A percentile compares a stretch with the other conserved stretches of the same genome.
phyloP scores from a whole-genome alignment of 2,797 vertebrate genomes.

The Passerculus sandwichensis region DNA sequence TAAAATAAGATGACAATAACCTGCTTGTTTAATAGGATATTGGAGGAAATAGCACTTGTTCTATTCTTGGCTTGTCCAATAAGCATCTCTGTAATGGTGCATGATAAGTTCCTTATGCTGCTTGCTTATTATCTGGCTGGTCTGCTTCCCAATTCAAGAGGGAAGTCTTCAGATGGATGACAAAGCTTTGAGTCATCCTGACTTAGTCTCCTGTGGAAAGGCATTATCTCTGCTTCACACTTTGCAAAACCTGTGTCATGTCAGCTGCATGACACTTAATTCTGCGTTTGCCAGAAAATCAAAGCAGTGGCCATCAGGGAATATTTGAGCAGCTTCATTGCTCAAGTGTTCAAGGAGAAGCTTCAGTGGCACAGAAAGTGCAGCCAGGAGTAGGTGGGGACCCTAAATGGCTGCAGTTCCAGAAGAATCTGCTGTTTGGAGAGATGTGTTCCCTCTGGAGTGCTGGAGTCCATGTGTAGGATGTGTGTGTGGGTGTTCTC shows the following conservation, averaged over 20 bases:
- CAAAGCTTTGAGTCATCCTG: constrained; percentile 59
- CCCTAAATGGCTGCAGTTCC: neutral
- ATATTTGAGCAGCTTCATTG: neutral
- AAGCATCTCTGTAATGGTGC: constrained; percentile 27
- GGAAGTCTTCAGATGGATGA: constrained; percentile 47
- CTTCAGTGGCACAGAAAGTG: neutral
- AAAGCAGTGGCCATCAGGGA: neutral
- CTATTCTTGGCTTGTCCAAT: constrained; percentile 64
- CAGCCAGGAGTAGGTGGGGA: neutral
- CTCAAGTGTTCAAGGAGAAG: neutral
- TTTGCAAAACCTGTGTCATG: neutral
- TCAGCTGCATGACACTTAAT: neutral
- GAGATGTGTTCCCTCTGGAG: neutral
- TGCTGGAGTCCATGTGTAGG: neutral
- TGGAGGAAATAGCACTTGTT: constrained; percentile 61
- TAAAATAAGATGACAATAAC: constrained; percentile 43
- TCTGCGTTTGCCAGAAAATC: constrained; percentile 22
- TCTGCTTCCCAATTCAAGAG: constrained; percentile 39
- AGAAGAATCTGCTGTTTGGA: constrained; percentile 11
- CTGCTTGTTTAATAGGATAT: constrained; percentile 50
- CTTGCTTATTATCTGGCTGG: constrained; percentile 50
- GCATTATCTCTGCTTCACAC: constrained; percentile 50
- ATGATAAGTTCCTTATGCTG: constrained; percentile 28
- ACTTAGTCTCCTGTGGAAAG: constrained; percentile 38
- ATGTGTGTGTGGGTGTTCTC: neutral